phyloP scores from a whole-genome alignment of 2,888 invertebrate genomes.

The Caenorhabditis sulstoni region DNA sequence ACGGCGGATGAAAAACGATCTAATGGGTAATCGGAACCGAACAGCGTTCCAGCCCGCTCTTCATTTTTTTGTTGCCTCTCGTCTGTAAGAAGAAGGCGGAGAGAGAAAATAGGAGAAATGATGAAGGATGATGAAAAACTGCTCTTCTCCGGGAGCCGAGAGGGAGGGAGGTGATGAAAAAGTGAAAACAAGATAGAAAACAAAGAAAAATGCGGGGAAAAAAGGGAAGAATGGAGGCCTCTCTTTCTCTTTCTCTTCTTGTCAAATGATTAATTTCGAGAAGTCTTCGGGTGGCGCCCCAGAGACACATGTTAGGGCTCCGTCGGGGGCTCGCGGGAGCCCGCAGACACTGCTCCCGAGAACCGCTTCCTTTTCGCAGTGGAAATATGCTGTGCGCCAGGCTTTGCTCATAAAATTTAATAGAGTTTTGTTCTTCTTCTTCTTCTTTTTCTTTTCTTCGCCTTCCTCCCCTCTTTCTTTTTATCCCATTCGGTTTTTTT shows the following conservation, averaged over 20 bases:
- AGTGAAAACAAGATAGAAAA: conserved; percentile 39
- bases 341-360: no score
- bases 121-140: conserved; percentile 5
- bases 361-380: conserved; percentile 8
- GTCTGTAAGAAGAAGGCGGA: background rate
- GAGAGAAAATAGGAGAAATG: background rate
- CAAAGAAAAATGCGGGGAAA: background rate
- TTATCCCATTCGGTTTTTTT: background rate
- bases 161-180: background rate
- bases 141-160: conserved; percentile 1
- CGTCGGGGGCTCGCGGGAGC: conserved; percentile 14
- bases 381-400: conserved; percentile 4
- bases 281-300: background rate
- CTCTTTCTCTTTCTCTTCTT: conserved; percentile 13
- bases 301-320: conserved; percentile 41
- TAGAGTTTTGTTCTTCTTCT: conserved; percentile 23
- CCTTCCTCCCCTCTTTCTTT: conserved; percentile 1
- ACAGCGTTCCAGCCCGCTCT: background rate
- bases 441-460: conserved; percentile 1
- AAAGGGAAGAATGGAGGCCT: background rate
- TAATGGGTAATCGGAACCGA: conserved; percentile 9
- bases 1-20: conserved; percentile 7
- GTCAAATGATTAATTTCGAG: conserved; percentile 57
- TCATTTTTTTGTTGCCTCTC: background rate
- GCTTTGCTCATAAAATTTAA: conserved; percentile 41